phyloP scores from a whole-genome alignment of 30 jellyfish, hydroid and myxozoan genomes.

The Hydra vulgaris region DNA sequence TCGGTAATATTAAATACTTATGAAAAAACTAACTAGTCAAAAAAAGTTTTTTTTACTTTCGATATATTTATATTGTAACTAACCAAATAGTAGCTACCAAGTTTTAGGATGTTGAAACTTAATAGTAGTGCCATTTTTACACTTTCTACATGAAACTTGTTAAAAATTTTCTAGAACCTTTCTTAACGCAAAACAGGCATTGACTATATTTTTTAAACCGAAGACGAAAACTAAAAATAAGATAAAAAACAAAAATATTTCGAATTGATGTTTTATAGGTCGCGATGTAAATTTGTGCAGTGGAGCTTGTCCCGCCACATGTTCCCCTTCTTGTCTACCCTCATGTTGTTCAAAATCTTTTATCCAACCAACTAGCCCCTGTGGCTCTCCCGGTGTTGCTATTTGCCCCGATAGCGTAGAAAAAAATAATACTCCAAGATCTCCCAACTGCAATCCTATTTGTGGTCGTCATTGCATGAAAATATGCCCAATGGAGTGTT shows the following conservation, averaged over 20 bases:
- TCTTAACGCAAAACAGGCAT: background rate
- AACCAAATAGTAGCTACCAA: no score
- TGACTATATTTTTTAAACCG: background rate
- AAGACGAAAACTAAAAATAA: background rate
- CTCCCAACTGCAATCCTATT: conserved; percentile 88
- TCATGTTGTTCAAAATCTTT: conserved; percentile 69
- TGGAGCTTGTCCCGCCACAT: conserved; percentile 52
- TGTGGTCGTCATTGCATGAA: conserved; percentile 83
- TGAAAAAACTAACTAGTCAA: no score
- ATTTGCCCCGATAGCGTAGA: background rate
- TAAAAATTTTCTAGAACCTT: background rate
- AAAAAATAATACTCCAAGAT: conserved; percentile 38
- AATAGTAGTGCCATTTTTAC: no score
- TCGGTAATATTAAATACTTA: no score
- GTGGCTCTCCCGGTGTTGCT: background rate
- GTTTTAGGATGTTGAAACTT: no score
- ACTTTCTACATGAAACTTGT: no score
- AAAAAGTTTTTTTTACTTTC: no score
- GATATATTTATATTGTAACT: no score
- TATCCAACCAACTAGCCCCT: conserved; percentile 61
- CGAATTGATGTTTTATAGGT: conserved; percentile 8
- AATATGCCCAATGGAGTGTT: conserved; percentile 56
- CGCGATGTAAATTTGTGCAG: conserved; percentile 42
- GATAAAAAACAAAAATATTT: background rate
- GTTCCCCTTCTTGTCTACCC: conserved; percentile 90